Percentiles rank a stretch among this genome's conserved stretches.
Conservation (phyloP, 2,888 invertebrate genomes). For the Scaptomyza tumidula region DNA sequence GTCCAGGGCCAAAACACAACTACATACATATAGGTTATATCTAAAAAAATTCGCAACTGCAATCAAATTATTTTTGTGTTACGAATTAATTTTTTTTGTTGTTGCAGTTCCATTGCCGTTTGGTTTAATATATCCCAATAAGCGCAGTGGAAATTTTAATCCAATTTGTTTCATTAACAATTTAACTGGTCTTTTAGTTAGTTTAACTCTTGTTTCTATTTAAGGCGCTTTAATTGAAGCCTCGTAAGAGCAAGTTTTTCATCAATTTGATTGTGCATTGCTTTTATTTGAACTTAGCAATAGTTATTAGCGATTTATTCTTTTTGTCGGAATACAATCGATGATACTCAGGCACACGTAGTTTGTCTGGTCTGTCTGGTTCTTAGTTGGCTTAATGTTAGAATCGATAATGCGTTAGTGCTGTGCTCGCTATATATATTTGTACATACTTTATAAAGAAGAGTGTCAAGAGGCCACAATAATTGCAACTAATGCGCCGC, state of each 20-base stretch:
- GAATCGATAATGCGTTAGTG: constrained; percentile 70
- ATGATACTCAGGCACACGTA: constrained; percentile 61
- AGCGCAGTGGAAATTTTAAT: constrained; percentile 50
- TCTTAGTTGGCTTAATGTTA: constrained; percentile 21
- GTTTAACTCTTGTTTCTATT: constrained; percentile 19
- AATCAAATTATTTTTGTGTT: constrained; percentile 34
- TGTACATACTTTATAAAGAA: constrained; percentile 58
- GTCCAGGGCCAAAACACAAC: not conserved
- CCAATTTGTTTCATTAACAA: constrained; percentile 72
- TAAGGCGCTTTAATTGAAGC: constrained; percentile 63
- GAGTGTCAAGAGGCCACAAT: constrained; percentile 80
- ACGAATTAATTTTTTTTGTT: constrained; percentile 21
- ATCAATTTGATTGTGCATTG: constrained; percentile 23
- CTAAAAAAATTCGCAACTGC: constrained; percentile 30
- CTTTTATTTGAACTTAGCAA: constrained; percentile 49
- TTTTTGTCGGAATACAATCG: constrained; percentile 45
- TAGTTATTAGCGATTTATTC: constrained; percentile 18
- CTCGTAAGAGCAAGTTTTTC: constrained; percentile 68
- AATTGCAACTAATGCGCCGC: constrained; percentile 73
- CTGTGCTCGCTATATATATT: not conserved
- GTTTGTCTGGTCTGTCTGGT: constrained; percentile 19
- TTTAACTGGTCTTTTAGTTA: constrained; percentile 47
- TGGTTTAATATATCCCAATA: constrained; percentile 9
- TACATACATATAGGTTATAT: not conserved
- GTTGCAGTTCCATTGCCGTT: constrained; percentile 5